Evolutionary conservation across 2,113 vertebrate species (phyloP), one percentile per base, ranked within the genome.

Genomic region (Chloroceryle aenea): DNA sequence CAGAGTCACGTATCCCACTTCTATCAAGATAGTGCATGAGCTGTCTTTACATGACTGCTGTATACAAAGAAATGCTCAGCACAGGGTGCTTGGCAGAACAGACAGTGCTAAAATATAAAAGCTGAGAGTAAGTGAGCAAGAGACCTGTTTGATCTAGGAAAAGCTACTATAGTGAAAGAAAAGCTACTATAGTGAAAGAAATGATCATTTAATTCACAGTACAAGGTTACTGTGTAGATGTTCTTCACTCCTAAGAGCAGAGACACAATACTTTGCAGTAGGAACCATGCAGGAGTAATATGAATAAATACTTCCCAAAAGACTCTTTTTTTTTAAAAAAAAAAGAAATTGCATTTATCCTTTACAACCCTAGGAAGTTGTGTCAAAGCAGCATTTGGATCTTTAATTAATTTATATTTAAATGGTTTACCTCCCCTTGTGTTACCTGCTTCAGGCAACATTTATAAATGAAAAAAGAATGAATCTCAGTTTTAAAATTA

Each of bases 1-100:
- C 48, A 59, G 25, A 58, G 22, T 26, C 38, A 7, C 0, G 0
- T 40, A 36, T 45, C 43, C 38, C 52, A 7, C 12, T 36, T 58
- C 61, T 67, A 12, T 8, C 15, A 67, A 59, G 42, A 11, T 9
- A 17, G 7, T 9, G 5, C 52, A 62, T 1, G 0, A 21, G 26
- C 30, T 89, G 14, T 50, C 27, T 83, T 53, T 62, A 61, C 8
- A 2, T 9, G 30, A 30, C 34, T 25, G 36, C 36, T 36, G 4
- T 36, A 4, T 18, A 43, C 4, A 77, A 67, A 52, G 59, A 84
- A 13, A 11, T 2, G 3, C 38, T 43, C 75, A 92, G 56, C 27
- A 27, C 4, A 80, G 21, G 13, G 11, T 50, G 32, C 14, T 83
- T 32, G 62, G 12, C 25, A 69, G 29, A 62, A 18, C 19, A 61